A percentile compares a stretch with the other conserved stretches of the same genome.
Conservation (phyloP, 2,797 vertebrate genomes). For the Schizopygopsis pylzovi region DNA sequence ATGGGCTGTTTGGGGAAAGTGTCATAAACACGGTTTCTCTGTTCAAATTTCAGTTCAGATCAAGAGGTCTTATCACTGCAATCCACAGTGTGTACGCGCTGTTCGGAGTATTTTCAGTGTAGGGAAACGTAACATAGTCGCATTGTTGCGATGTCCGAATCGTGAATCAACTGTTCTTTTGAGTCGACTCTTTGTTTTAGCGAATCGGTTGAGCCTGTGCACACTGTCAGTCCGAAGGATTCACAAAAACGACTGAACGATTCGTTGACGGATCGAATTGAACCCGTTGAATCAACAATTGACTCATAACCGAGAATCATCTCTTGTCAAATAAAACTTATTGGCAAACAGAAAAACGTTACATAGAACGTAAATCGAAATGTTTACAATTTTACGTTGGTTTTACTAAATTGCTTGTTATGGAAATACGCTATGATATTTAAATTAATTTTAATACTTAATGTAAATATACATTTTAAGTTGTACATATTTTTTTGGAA, state of each 20-base stretch:
- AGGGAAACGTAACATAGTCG: background rate
- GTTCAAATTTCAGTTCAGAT: slow-evolving; percentile 73
- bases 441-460: background rate
- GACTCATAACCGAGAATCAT: background rate
- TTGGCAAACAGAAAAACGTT: background rate
- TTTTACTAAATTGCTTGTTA: background rate
- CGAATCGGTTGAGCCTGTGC: background rate
- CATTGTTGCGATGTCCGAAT: background rate
- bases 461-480: background rate
- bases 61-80: slow-evolving; percentile 10
- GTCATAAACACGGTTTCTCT: slow-evolving; percentile 57
- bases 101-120: background rate
- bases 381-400: background rate
- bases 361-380: background rate
- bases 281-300: background rate
- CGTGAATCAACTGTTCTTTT: background rate
- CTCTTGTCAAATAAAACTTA: background rate
- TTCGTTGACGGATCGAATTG: background rate
- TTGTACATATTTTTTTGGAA: background rate
- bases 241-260: background rate
- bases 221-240: background rate
- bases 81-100: background rate
- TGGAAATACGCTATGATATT: background rate
- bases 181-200: background rate
- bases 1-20: slow-evolving; percentile 52